These are phyloP conservation scores for Idaea dimidiata DNA, from an alignment of 2,888 invertebrate species.

Conservation along the genomic window DNA sequence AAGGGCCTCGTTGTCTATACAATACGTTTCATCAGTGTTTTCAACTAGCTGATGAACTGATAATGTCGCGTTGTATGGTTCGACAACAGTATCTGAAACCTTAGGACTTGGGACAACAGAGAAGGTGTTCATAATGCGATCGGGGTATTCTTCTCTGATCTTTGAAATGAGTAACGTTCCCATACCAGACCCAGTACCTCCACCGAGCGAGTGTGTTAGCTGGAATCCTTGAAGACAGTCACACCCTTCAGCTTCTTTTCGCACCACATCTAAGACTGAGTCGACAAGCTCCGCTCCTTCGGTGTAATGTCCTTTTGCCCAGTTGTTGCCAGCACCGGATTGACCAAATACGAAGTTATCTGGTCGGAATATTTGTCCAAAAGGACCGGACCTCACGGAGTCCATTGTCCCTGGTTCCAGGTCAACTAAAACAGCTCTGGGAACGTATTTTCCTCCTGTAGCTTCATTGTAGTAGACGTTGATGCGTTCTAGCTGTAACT, in stretches of 20 bases:
- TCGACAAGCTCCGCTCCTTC: slow-evolving; percentile 84
- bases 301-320: slow-evolving; percentile 86
- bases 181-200: slow-evolving; percentile 89
- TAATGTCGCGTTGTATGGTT: slow-evolving; percentile 85
- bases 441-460: slow-evolving; percentile 70
- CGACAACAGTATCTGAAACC: slow-evolving; percentile 86
- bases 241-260: slow-evolving; percentile 83
- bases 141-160: slow-evolving; percentile 87
- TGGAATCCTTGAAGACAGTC: slow-evolving; percentile 85
- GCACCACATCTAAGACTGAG: slow-evolving; percentile 79
- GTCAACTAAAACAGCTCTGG: slow-evolving; percentile 65
- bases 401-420: slow-evolving; percentile 81
- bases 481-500: slow-evolving; percentile 87
- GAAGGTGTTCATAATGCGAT: slow-evolving; percentile 86
- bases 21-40: slow-evolving; percentile 83
- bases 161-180: slow-evolving; percentile 86
- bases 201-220: slow-evolving; percentile 85
- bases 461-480: slow-evolving; percentile 90
- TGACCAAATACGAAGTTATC: slow-evolving; percentile 87
- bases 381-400: slow-evolving; percentile 84
- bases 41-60: slow-evolving; percentile 85
- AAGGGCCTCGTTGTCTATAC: slow-evolving; percentile 88
- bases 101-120: slow-evolving; percentile 87
- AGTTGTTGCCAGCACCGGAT: slow-evolving; percentile 81
- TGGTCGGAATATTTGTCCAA: slow-evolving; percentile 86